Percentiles rank a stretch among this genome's conserved stretches.
These are phyloP conservation scores for Lacerta viridis DNA, from an alignment of 2,797 vertebrate genomes.

Conservation along the genomic window DNA sequence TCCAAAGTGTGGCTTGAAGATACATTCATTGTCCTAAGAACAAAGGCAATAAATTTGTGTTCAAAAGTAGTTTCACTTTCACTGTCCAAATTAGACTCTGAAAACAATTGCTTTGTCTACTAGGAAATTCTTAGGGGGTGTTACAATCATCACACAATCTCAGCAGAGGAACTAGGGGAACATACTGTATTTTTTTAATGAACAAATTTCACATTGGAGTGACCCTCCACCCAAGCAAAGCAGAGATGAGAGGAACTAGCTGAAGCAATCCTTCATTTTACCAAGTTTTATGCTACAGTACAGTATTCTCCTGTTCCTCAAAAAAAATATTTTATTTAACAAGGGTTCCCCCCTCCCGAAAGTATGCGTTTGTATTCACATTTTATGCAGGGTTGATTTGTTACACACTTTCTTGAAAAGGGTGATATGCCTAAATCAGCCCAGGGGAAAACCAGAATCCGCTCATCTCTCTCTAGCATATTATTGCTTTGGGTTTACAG, in stretches of 20 bases:
- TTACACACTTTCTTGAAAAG: conserved; percentile 11
- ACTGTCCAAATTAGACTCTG: background rate
- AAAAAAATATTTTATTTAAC: conserved; percentile 5
- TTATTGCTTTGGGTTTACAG: background rate
- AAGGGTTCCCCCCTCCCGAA: background rate
- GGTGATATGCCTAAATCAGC: conserved; percentile 5
- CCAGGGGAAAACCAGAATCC: conserved; percentile 9
- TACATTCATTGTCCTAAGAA: background rate
- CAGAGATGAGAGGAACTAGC: conserved; percentile 6
- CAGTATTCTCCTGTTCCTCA: background rate
- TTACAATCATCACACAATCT: no score
- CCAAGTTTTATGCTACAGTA: background rate
- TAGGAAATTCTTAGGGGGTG: background rate
- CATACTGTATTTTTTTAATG: no score
- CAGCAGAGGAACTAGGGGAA: no score
- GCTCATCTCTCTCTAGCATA: background rate
- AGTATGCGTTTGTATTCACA: background rate
- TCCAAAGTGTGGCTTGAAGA: background rate
- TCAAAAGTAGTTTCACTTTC: background rate
- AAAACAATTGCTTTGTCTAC: background rate
- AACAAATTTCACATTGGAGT: no score
- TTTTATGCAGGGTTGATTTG: conserved; percentile 25
- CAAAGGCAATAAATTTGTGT: background rate
- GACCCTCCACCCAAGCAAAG: background rate
- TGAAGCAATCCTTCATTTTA: conserved; percentile 5